A percentile compares a stretch with the other conserved stretches of the same genome.
Conservation (phyloP, 2,113 vertebrate genomes). For the Brienomyrus brachyistius region DNA sequence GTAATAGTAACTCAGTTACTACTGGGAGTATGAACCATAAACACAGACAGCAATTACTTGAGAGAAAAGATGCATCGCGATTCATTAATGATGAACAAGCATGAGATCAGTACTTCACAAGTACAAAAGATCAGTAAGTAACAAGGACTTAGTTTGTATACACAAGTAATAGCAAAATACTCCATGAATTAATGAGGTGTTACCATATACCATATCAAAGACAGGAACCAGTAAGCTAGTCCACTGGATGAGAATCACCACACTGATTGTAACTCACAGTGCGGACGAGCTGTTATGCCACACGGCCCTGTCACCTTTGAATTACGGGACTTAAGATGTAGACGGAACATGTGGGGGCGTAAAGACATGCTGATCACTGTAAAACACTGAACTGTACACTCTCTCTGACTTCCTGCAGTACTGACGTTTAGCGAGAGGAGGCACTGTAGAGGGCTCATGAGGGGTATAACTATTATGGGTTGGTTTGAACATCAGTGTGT, state of each 20-base stretch:
- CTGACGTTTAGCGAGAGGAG: background rate
- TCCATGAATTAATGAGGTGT: background rate
- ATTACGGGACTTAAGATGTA: background rate
- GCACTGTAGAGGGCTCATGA: background rate
- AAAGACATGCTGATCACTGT: background rate
- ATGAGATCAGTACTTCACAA: background rate
- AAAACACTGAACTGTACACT: background rate
- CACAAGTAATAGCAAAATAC: background rate
- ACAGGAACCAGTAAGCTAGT: background rate
- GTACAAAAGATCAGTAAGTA: background rate
- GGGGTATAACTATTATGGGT: background rate
- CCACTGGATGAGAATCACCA: background rate
- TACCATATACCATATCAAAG: background rate
- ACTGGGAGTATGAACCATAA: background rate
- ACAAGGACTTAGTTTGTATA: background rate
- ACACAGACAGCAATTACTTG: background rate
- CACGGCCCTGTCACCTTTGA: background rate
- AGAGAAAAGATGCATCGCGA: background rate
- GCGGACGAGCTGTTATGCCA: background rate
- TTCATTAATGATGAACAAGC: background rate
- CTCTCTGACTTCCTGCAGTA: background rate
- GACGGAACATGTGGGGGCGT: background rate
- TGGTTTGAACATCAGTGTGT: background rate
- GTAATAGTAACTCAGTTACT: background rate
- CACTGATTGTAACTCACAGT: background rate